Evolutionary conservation across 2,797 vertebrate species (phyloP), one percentile per base, ranked within the genome.

Genomic region (Parambassis ranga): DNA sequence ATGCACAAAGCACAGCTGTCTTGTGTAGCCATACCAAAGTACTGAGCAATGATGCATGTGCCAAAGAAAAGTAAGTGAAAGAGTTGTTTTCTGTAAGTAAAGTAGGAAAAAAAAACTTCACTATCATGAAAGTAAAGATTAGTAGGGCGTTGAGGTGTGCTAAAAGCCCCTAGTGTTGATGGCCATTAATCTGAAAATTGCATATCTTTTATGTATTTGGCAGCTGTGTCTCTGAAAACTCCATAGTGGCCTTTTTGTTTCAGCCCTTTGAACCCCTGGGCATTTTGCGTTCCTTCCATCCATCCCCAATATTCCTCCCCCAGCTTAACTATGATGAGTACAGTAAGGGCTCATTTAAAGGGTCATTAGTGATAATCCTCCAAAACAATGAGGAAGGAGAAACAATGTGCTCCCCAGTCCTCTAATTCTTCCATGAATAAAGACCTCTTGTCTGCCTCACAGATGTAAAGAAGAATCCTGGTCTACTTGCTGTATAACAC

Each of bases 111-210:
- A 71, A 82, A 74, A 60, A 26, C 38, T 8, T 51, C 24, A 53
- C 71, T 38, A 52, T 83, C 74, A 84, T 90, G 81, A 87, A 89
- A 86, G 74, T 69, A 64, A 71, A 84, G 79, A 88, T 88, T 83
- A 86, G 59, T n/a, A 35, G 41, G 36, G 83, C 83, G 83, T 79
- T 89, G 84, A 89, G 75, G 68, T 83, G 74, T 37, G 33, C 56
- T 83, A 79, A 89, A 90, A 84, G 73, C 73, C 64, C 51, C 50
- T 51, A 36, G 85, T 86, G 81, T 87, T 84, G 86, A 88, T 78
- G 80, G 83, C 79, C 75, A 91, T 88, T 92, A 90, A 93, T 92
- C 91, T 91, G 91, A 92, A 92, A 92, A 93, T 91, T 92, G 86
- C 85, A 47, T 73, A 79, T 88, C 75, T 90, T 84, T 82, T 83